Percentiles rank a stretch among this genome's conserved stretches.
phyloP scores from a whole-genome alignment of 2,797 vertebrate species.

The Denticeps clupeoides region DNA sequence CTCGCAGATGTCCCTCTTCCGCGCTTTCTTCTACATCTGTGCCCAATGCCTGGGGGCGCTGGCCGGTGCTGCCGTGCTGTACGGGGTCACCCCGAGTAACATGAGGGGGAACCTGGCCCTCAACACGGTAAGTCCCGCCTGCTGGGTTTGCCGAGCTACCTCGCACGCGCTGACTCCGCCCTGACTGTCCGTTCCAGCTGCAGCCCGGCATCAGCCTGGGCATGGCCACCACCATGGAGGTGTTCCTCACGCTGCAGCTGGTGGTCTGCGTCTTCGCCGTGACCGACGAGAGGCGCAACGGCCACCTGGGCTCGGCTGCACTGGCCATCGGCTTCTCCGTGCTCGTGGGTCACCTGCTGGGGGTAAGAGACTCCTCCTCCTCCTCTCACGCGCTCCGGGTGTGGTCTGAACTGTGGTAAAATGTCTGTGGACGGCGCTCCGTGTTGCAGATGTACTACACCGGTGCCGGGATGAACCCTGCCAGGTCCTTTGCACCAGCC shows the following conservation, averaged over 20 bases:
- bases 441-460: conserved; percentile 86
- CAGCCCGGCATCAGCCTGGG: conserved; percentile 79
- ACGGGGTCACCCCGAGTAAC: conserved; percentile 77
- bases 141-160: too few relatives aligned
- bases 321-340: conserved; percentile 88
- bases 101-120: conserved; percentile 83
- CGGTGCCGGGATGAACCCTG: conserved; percentile 90
- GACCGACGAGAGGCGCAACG: conserved; percentile 80
- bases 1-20: conserved; percentile 85
- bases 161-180: conserved; percentile 1
- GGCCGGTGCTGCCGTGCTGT: conserved; percentile 81
- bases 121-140: conserved; percentile 72
- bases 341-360: conserved; percentile 81
- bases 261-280: conserved; percentile 86
- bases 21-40: conserved; percentile 78
- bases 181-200: conserved; percentile 49
- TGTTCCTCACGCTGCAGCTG: conserved; percentile 86
- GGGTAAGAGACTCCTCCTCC: conserved; percentile 58
- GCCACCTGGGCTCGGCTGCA: conserved; percentile 74
- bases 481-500: conserved; percentile 87
- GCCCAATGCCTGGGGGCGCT: conserved; percentile 86
- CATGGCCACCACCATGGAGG: conserved; percentile 84
- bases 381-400: too few relatives aligned
- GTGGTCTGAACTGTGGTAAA: too few relatives aligned
- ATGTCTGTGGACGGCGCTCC: too few relatives aligned